A percentile compares a stretch with the other conserved stretches of the same genome.
These are phyloP conservation scores for Istiophorus platypterus DNA, from an alignment of 2,113 vertebrate species.

Conservation along the genomic window DNA sequence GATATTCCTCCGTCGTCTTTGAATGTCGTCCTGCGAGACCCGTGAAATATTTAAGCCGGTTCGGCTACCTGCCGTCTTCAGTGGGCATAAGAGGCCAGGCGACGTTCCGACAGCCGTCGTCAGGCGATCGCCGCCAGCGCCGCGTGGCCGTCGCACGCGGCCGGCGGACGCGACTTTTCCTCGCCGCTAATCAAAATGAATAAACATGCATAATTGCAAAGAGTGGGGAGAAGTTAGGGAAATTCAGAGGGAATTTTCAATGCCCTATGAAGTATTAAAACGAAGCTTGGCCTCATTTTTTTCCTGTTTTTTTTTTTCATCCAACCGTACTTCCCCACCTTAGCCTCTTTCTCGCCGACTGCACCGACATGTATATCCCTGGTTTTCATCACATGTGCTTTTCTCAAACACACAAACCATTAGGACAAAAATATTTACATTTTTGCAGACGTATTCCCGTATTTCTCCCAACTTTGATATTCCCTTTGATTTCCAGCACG, in stretches of 20 bases:
- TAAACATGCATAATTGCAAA: constrained; percentile 84
- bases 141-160: not conserved
- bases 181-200: constrained; percentile 81
- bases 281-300: constrained; percentile 69
- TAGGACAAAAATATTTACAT: constrained; percentile 84
- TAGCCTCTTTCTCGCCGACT: constrained; percentile 41
- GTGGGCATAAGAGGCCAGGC: constrained; percentile 69
- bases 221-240: constrained; percentile 76
- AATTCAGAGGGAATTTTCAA: constrained; percentile 83
- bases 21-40: constrained; percentile 72
- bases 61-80: constrained; percentile 79
- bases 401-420: constrained; percentile 73
- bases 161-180: constrained; percentile 64
- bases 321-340: constrained; percentile 71
- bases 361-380: constrained; percentile 47
- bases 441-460: constrained; percentile 62
- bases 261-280: constrained; percentile 82
- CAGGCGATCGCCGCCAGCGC: too few species aligned
- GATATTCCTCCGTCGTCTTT: constrained; percentile 71
- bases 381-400: constrained; percentile 61
- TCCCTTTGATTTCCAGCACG: constrained; percentile 80
- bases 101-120: too few species aligned
- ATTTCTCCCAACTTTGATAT: constrained; percentile 81
- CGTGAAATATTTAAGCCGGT: constrained; percentile 75
- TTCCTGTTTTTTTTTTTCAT: constrained; percentile 34